phyloP scores from a whole-genome alignment of 2,888 invertebrate species.

The Rapana venosa region DNA sequence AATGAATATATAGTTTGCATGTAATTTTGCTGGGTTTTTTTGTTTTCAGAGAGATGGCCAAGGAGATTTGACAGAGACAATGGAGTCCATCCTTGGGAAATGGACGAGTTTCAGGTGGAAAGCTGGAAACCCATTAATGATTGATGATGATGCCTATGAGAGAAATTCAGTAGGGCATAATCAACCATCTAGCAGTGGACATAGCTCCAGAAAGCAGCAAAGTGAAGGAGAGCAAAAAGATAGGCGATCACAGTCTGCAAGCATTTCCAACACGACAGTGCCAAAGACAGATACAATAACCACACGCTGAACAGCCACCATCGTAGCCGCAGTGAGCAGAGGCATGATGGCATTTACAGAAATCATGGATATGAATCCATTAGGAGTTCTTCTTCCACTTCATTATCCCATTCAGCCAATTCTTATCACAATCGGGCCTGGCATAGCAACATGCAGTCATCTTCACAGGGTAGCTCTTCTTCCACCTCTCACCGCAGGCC shows the following conservation, averaged over 20 bases:
- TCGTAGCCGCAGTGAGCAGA: not conserved
- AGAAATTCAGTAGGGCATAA: not conserved
- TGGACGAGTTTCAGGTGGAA: not conserved
- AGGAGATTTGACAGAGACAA: not conserved
- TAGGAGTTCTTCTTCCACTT: not conserved
- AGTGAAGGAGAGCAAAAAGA: not conserved
- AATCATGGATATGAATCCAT: not conserved
- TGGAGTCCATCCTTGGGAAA: not conserved
- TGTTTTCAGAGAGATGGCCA: not conserved
- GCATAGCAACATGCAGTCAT: not conserved
- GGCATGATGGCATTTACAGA: not conserved
- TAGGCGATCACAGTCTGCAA: not conserved
- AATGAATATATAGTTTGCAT: no score
- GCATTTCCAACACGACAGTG: not conserved
- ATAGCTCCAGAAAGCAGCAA: not conserved
- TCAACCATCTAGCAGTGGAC: not conserved
- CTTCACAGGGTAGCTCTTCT: conserved; percentile 12
- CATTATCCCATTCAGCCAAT: not conserved
- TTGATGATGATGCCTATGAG: not conserved
- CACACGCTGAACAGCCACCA: not conserved
- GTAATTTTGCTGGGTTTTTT: no score
- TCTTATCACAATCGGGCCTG: not conserved
- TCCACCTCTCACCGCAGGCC: not conserved
- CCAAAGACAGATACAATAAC: conserved; percentile 1
- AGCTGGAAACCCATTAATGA: conserved; percentile 15